Evolutionary conservation across 2,888 invertebrate genomes (phyloP).

Genomic region (Teleiodes luculella): DNA sequence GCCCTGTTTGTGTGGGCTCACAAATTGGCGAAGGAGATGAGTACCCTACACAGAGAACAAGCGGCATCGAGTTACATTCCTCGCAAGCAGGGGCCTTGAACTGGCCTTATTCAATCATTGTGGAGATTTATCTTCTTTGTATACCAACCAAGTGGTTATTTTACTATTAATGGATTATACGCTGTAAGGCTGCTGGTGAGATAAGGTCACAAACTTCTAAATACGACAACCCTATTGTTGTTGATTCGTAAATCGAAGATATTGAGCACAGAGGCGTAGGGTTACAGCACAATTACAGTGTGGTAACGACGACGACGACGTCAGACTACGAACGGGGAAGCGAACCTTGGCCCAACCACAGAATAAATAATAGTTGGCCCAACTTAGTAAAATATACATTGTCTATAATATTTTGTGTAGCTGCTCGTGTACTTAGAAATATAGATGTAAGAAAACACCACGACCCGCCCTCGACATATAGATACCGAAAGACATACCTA

Average conservation of each 20-base stretch:
- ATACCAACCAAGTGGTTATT: too few species aligned
- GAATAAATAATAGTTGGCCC: too few species aligned
- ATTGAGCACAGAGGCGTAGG: slow-evolving; percentile 69
- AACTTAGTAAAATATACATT: too few species aligned
- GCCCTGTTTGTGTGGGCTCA: slow-evolving; percentile 46
- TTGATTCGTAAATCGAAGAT: slow-evolving; percentile 49
- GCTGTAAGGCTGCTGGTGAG: too few species aligned
- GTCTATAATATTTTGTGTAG: too few species aligned
- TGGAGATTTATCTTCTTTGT: background rate
- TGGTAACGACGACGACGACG: slow-evolving; percentile 18
- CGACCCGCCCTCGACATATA: too few species aligned
- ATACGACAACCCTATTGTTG: background rate
- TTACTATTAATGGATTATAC: background rate
- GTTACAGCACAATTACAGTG: slow-evolving; percentile 44
- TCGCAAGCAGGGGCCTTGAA: background rate
- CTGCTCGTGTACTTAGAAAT: too few species aligned
- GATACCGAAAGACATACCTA: too few species aligned
- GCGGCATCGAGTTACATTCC: slow-evolving; percentile 47
- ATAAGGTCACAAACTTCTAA: too few species aligned
- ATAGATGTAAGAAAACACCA: too few species aligned
- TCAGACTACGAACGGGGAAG: background rate
- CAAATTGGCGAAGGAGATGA: slow-evolving; percentile 69
- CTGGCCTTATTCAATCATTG: too few species aligned
- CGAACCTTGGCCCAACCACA: slow-evolving; percentile 46
- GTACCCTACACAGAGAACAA: slow-evolving; percentile 58